Percentiles rank a stretch among this genome's conserved stretches.
Evolutionary conservation across 2,888 invertebrate genomes (phyloP).

Genomic region (Watsonalla binaria): DNA sequence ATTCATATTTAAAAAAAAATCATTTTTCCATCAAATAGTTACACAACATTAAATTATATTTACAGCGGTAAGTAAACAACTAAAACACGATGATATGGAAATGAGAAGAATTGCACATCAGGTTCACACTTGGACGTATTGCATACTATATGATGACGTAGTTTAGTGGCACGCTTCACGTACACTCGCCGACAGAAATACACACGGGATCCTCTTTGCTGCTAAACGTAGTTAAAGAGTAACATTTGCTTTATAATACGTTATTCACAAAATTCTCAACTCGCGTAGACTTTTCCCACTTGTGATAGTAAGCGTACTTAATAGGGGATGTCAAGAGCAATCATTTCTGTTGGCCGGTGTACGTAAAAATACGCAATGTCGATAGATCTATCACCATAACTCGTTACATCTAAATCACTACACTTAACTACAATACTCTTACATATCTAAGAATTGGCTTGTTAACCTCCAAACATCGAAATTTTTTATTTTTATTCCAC

Average conservation of each 20-base stretch:
- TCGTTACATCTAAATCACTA: slow-evolving; percentile 52
- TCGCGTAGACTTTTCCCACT: too few relatives aligned
- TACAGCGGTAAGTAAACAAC: slow-evolving; percentile 71
- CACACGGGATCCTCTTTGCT: background rate
- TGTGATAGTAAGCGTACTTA: too few relatives aligned
- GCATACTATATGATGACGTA: slow-evolving; percentile 50
- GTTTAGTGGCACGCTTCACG: slow-evolving; percentile 34
- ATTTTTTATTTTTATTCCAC: slow-evolving; percentile 24
- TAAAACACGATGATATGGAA: slow-evolving; percentile 73
- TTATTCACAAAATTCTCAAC: too few relatives aligned
- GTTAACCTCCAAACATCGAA: slow-evolving; percentile 48
- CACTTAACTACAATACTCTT: slow-evolving; percentile 59
- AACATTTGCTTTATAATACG: too few relatives aligned
- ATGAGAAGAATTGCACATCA: slow-evolving; percentile 75
- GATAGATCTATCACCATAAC: slow-evolving; percentile 49
- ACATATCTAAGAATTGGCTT: slow-evolving; percentile 72
- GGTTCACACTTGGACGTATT: slow-evolving; percentile 71
- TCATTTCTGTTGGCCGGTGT: slow-evolving; percentile 38
- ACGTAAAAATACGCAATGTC: slow-evolving; percentile 42
- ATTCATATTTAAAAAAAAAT: slow-evolving; percentile 53
- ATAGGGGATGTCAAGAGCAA: background rate
- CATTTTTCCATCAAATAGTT: slow-evolving; percentile 32
- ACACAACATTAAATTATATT: slow-evolving; percentile 74
- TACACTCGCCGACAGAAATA: slow-evolving; percentile 25
- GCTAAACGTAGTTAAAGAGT: too few relatives aligned